Conservation (phyloP, 53 echinoderm and acorn worm genomes). For the Luidia sarsii region DNA sequence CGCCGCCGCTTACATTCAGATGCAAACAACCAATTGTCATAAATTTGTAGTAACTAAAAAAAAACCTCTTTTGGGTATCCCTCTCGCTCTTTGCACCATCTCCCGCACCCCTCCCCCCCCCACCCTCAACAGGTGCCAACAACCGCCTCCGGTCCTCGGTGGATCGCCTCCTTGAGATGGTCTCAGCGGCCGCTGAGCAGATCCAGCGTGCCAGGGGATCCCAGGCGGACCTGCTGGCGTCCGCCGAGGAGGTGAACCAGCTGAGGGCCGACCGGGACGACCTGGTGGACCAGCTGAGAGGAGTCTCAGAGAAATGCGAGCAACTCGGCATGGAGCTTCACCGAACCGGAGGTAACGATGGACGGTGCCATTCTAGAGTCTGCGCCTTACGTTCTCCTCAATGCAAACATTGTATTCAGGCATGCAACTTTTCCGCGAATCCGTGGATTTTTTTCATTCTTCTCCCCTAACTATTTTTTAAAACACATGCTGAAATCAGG, state of each 20-base stretch:
- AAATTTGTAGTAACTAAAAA: no score
- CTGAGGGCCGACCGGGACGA: conserved; percentile 65
- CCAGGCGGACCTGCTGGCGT: conserved; percentile 61
- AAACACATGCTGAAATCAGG: no score
- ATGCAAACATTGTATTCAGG: no score
- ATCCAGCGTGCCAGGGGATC: conserved; percentile 67
- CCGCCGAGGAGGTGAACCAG: conserved; percentile 64
- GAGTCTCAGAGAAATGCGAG: conserved; percentile 81
- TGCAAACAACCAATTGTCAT: no score
- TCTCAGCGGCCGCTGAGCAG: conserved; percentile 66
- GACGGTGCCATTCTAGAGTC: background rate
- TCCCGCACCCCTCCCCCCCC: no score
- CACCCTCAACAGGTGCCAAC: conserved; percentile 81
- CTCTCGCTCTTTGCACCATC: no score
- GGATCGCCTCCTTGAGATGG: conserved; percentile 81
- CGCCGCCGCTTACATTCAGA: no score
- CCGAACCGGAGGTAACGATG: conserved; percentile 71
- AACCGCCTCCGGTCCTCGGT: conserved; percentile 81
- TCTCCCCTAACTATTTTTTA: background rate
- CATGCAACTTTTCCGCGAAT: no score
- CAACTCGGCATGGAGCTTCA: conserved; percentile 76
- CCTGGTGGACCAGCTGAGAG: conserved; percentile 66
- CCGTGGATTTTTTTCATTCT: background rate
- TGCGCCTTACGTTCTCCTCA: background rate
- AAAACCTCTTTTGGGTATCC: no score